These are phyloP conservation scores for Octonoba sinensis DNA, from an alignment of 2,888 invertebrate genomes.

Conservation along the genomic window DNA sequence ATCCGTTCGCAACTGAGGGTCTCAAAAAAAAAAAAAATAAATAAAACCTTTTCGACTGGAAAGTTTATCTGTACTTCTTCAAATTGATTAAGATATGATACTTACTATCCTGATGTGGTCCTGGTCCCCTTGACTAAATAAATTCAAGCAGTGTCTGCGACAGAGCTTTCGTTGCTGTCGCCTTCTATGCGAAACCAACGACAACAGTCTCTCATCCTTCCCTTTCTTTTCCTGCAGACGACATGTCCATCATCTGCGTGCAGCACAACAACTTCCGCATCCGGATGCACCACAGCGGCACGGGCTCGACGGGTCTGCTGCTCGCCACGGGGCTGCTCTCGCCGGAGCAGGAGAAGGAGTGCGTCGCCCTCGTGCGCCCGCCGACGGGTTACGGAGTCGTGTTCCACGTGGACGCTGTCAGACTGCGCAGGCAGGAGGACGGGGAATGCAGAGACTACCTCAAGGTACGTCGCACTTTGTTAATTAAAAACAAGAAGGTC, in stretches of 20 bases:
- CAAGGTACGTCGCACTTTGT: slow-evolving; percentile 22
- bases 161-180: too few relatives aligned
- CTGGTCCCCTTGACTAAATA: too few relatives aligned
- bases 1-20: too few relatives aligned
- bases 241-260: slow-evolving; percentile 55
- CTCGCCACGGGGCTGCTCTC: slow-evolving; percentile 40
- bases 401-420: slow-evolving; percentile 42
- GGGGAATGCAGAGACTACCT: slow-evolving; percentile 57
- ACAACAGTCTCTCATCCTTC: too few relatives aligned
- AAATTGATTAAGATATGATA: too few relatives aligned
- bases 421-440: slow-evolving; percentile 38
- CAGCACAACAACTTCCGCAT: slow-evolving; percentile 46
- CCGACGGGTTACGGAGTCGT: slow-evolving; percentile 55
- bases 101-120: too few relatives aligned
- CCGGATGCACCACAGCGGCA: slow-evolving; percentile 54
- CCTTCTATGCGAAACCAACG: too few relatives aligned
- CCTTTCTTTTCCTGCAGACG: slow-evolving; percentile 27
- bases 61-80: too few relatives aligned
- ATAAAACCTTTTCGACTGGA: too few relatives aligned
- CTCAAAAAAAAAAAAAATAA: too few relatives aligned
- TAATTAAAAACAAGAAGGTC: too few relatives aligned
- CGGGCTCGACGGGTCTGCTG: slow-evolving; percentile 53
- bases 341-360: slow-evolving; percentile 37
- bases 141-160: too few relatives aligned
- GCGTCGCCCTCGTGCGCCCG: slow-evolving; percentile 48